phyloP scores from a whole-genome alignment of 2,113 vertebrate species.

The Bolborhynchus lineola region DNA sequence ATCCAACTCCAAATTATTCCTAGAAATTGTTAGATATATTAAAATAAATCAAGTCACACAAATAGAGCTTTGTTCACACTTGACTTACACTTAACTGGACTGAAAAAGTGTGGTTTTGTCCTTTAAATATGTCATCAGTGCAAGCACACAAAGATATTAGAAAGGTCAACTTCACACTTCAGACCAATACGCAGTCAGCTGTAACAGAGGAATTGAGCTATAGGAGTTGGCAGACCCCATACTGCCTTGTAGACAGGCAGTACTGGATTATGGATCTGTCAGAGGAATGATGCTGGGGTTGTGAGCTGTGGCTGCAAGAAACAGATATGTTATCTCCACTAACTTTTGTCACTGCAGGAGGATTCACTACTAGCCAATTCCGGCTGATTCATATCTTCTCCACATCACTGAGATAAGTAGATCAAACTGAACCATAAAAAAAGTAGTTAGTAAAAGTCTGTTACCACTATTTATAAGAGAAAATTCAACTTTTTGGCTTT shows the following conservation, averaged over 20 bases:
- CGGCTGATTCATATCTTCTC: not conserved
- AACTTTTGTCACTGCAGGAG: not conserved
- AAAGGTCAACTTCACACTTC: rapidly evolving
- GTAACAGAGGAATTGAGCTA: not conserved
- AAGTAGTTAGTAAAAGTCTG: not conserved
- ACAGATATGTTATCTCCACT: not conserved
- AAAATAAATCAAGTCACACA: not conserved
- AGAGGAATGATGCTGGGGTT: not conserved
- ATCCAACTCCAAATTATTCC: not conserved
- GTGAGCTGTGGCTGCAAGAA: not conserved
- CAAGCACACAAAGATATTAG: not conserved
- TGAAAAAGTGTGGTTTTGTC: not conserved
- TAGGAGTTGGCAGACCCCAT: not conserved
- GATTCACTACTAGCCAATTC: not conserved
- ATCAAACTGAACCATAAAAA: not conserved
- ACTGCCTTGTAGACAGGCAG: rapidly evolving
- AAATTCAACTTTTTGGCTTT: not conserved
- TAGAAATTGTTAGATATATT: not conserved
- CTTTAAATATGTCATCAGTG: not conserved
- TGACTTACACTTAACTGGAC: not conserved
- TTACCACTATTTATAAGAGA: not conserved
- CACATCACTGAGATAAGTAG: not conserved
- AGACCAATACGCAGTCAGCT: not conserved
- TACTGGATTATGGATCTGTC: not conserved
- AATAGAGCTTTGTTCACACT: not conserved